Base-by-base conservation (phyloP, 1,140 invertebrate species). In the Venustaconcha ellipsiformis region DNA sequence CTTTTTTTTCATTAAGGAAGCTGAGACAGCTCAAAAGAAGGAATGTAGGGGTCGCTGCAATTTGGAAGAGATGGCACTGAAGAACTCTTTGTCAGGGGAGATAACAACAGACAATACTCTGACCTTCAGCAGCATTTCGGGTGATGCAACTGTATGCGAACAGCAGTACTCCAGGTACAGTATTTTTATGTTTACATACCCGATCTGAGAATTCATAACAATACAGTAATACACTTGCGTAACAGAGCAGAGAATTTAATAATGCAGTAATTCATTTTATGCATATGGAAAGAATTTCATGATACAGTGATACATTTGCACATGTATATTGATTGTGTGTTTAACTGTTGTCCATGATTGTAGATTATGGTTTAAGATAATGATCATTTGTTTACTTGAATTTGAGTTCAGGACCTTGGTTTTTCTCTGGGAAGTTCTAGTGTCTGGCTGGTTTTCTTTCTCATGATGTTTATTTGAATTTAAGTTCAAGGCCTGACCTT, bases 161-260 rank as follows among this genome's bases (percentile, higher is more conserved):
- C 87, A 89, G 68, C 88, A 89, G 74, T 90, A 84, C 76, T 80
- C 79, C 14, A 85, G 84, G 89, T 89, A 70, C 58, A 20, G 67
- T 56, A 63, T 30, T 64, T 55, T 69, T 59, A 20, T 2, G 6
- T 66, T 14, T 72, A 12, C 15, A 15, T 1, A 56, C 48, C 14
- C 18, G 64, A 14, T 14, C 1, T 59, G 18, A 26, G 70, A 26
- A 63, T 23, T 18, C 6, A 8, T 60, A 20, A 48, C 14, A 57
- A 17, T 17, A 62, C 26, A 48, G 17, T 60, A 20, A 23, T 55
- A 18, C 48, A 37, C 12, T 30, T 57, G 59, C 63, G 56, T 12
- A 55, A 23, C 30, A 26, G 11, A 57, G 17, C 56, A 63, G n/a
- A 3, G 23, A 23, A 3, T 59, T 17, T 64, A 23, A 64, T 20